These are phyloP conservation scores for Argya squamiceps DNA, from an alignment of 2,797 vertebrate genomes.

Conservation along the genomic window DNA sequence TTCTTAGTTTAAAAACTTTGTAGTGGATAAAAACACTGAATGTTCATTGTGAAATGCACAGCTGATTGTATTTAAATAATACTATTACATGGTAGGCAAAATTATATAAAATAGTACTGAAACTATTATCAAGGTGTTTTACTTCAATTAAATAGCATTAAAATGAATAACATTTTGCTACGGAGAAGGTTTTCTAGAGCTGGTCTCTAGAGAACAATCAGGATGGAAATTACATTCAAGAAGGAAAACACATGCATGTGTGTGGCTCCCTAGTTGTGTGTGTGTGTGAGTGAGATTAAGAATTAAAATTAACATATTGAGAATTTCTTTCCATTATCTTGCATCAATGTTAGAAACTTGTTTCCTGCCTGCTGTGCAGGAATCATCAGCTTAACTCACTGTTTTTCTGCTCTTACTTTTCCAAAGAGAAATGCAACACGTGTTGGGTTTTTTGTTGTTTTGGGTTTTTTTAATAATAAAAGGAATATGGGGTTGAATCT, in stretches of 20 bases:
- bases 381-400: neutral
- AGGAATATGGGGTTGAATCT: neutral
- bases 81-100: neutral
- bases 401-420: neutral
- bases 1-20: neutral
- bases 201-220: neutral
- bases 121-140: neutral
- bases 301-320: neutral
- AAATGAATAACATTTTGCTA: neutral
- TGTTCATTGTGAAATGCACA: neutral
- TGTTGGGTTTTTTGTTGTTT: neutral
- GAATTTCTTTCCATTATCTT: neutral
- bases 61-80: neutral
- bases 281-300: neutral
- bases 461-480: neutral
- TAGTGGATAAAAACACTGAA: neutral
- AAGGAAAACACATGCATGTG: neutral
- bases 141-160: neutral
- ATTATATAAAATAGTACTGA: neutral
- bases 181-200: neutral
- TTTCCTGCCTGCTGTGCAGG: neutral
- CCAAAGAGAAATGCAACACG: neutral
- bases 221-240: neutral
- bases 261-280: neutral
- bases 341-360: rapidly evolving